Evolutionary conservation across 1,140 invertebrate species (phyloP).

Genomic region (Conus ventricosus): DNA sequence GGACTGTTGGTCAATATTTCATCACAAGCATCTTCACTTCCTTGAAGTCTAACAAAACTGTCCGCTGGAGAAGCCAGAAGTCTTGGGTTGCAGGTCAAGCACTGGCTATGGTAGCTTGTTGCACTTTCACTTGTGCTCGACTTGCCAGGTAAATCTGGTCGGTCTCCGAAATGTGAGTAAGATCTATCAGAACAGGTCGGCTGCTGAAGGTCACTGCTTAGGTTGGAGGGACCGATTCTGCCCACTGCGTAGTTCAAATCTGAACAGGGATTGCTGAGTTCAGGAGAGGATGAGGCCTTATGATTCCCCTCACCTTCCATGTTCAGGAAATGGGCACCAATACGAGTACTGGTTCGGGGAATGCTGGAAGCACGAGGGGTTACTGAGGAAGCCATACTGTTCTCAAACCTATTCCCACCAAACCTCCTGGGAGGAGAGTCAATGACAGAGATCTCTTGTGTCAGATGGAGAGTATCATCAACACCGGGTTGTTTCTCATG

Average conservation of each 20-base stretch:
- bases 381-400: background rate
- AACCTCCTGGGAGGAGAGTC: background rate
- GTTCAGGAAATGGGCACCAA: background rate
- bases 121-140: conserved; percentile 54
- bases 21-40: conserved; percentile 47
- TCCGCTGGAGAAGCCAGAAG: background rate
- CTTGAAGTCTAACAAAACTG: background rate
- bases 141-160: conserved; percentile 58
- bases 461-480: background rate
- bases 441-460: background rate
- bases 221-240: conserved; percentile 19
- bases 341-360: conserved; percentile 28
- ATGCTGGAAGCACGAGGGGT: conserved; percentile 13
- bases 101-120: conserved; percentile 34
- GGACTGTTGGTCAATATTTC: conserved; percentile 68
- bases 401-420: background rate
- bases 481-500: background rate
- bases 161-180: conserved; percentile 49
- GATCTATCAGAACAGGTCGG: background rate
- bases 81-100: conserved; percentile 33
- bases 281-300: conserved; percentile 2
- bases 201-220: background rate
- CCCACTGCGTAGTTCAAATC: background rate
- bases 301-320: no score
- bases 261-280: background rate